phyloP scores from a whole-genome alignment of 1,140 invertebrate genomes.

The Hormaphis cornu region DNA sequence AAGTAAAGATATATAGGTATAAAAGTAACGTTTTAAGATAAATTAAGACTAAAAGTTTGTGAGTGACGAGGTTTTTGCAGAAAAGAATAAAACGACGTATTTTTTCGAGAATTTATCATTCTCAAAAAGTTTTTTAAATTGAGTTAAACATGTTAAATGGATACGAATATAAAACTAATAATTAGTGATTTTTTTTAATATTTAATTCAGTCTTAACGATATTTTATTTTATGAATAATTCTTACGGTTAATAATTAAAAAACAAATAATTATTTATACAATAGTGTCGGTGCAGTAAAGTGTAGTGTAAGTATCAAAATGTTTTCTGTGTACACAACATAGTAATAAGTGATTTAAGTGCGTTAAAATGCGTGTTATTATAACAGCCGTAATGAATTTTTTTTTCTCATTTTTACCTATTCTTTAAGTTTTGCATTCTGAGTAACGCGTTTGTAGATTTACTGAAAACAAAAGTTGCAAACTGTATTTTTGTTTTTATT shows the following conservation, averaged over 20 bases:
- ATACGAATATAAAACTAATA: too few relatives aligned
- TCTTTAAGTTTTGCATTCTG: slow-evolving; percentile 26
- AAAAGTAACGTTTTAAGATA: too few relatives aligned
- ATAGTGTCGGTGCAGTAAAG: not conserved
- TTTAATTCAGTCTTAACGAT: not conserved
- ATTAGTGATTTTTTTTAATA: not conserved
- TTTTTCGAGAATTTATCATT: too few relatives aligned
- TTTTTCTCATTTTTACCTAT: slow-evolving; percentile 6
- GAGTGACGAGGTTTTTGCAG: too few relatives aligned
- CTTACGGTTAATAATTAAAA: not conserved
- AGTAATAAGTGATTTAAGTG: not conserved
- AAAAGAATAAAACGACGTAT: too few relatives aligned
- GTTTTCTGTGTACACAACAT: not conserved
- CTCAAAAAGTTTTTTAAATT: too few relatives aligned
- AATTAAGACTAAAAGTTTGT: too few relatives aligned
- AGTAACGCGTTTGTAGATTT: slow-evolving; percentile 21
- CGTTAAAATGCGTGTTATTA: not conserved
- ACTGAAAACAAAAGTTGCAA: slow-evolving; percentile 17
- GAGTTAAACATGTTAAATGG: too few relatives aligned
- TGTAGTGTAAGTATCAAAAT: not conserved
- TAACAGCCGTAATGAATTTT: not conserved
- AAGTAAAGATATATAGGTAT: too few relatives aligned
- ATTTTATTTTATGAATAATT: slow-evolving; percentile 6
- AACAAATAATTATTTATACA: not conserved
- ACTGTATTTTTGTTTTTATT: not conserved